Conservation (phyloP, 1,140 invertebrate genomes). For the Stenopsyche tienmushanensis region DNA sequence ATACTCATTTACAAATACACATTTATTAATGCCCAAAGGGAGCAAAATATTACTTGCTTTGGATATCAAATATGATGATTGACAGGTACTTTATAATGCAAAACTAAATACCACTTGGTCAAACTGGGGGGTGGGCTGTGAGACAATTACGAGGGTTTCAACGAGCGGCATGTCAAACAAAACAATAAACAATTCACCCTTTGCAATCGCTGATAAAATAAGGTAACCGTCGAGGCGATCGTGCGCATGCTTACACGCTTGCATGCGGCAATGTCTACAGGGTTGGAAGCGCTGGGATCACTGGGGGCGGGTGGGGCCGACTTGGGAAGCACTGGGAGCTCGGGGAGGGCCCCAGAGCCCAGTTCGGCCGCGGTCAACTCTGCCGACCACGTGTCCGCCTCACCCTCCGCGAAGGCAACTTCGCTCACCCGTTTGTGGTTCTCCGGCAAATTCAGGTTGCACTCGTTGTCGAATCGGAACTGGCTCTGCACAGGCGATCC, state of each 20-base stretch:
- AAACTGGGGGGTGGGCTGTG: too few relatives aligned
- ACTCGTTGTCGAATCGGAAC: slow-evolving; percentile 98
- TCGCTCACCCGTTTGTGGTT: slow-evolving; percentile 94
- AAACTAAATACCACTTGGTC: too few relatives aligned
- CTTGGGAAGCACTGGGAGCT: slow-evolving; percentile 8
- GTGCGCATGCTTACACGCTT: slow-evolving; percentile 56
- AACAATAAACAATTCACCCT: not conserved
- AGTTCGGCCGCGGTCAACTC: slow-evolving; percentile 48
- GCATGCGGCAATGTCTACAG: slow-evolving; percentile 46
- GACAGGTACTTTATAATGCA: too few relatives aligned
- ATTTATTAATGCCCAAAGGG: too few relatives aligned
- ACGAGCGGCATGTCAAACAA: too few relatives aligned
- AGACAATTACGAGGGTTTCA: too few relatives aligned
- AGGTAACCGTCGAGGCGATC: not conserved
- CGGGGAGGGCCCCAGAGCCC: slow-evolving; percentile 35
- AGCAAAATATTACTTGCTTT: too few relatives aligned
- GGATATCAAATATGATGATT: too few relatives aligned
- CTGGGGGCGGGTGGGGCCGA: slow-evolving; percentile 42
- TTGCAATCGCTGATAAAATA: not conserved
- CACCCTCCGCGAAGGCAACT: slow-evolving; percentile 23
- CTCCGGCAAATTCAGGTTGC: slow-evolving; percentile 90
- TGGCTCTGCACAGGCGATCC: slow-evolving; percentile 74
- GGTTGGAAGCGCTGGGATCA: not conserved
- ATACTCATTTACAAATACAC: too few relatives aligned
- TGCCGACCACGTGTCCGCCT: slow-evolving; percentile 40